Conservation (phyloP, 2,797 vertebrate genomes). For the Trachops cirrhosus region DNA sequence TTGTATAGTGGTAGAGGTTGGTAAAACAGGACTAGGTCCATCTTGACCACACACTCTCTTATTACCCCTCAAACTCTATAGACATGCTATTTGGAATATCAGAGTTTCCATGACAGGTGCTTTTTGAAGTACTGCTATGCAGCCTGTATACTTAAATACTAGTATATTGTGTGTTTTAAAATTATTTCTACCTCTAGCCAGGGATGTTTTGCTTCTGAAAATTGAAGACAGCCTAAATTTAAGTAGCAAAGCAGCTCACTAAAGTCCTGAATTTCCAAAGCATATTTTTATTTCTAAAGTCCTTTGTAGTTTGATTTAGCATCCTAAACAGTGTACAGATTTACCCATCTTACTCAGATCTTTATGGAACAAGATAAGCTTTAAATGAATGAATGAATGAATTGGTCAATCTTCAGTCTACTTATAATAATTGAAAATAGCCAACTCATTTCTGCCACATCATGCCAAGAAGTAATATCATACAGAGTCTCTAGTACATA, state of each 20-base stretch:
- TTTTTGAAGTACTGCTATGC: background rate
- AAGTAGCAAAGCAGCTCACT: slow-evolving; percentile 19
- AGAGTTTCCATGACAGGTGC: background rate
- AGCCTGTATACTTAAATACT: background rate
- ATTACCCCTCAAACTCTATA: background rate
- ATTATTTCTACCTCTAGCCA: background rate
- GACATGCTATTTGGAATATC: background rate
- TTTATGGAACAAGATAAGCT: slow-evolving; percentile 11
- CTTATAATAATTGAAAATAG: background rate
- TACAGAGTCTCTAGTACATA: background rate
- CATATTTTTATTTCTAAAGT: slow-evolving; percentile 41
- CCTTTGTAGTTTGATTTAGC: slow-evolving; percentile 26
- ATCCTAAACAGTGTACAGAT: background rate
- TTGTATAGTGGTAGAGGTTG: background rate
- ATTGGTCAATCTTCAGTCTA: slow-evolving; percentile 5
- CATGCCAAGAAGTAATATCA: background rate
- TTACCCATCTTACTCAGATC: background rate
- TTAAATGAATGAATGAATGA: slow-evolving; percentile 11
- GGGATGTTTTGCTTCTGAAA: slow-evolving; percentile 19
- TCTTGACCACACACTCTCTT: background rate
- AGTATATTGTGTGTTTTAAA: background rate
- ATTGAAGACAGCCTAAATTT: slow-evolving; percentile 6
- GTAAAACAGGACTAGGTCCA: background rate
- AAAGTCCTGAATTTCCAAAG: slow-evolving; percentile 15
- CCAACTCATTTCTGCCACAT: background rate